phyloP scores from a whole-genome alignment of 2,113 vertebrate genomes.

The Percina caprodes region DNA sequence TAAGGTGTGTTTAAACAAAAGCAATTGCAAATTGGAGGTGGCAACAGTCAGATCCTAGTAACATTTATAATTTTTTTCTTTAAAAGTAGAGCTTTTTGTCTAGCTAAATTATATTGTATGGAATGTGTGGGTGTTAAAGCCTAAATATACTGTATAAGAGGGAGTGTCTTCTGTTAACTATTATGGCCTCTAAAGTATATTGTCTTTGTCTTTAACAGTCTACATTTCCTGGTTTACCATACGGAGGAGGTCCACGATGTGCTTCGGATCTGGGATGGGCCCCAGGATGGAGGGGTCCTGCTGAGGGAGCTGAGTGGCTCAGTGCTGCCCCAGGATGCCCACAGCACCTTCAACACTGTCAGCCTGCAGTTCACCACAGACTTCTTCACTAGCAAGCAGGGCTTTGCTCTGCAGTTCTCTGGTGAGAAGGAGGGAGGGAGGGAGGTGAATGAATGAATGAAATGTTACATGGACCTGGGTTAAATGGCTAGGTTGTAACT shows the following conservation, averaged over 20 bases:
- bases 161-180: not conserved
- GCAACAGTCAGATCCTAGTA: not conserved
- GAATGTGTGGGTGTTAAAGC: not conserved
- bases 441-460: conserved; percentile 6
- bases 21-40: not conserved
- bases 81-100: not conserved
- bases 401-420: conserved; percentile 96
- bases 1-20: not conserved
- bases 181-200: conserved; percentile 11
- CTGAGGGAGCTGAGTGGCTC: conserved; percentile 93
- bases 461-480: not conserved
- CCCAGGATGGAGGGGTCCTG: conserved; percentile 93
- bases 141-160: not conserved
- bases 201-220: conserved; percentile 75
- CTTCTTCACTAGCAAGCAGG: conserved; percentile 99
- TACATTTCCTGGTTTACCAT: conserved; percentile 98
- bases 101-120: not conserved
- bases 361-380: conserved; percentile 97
- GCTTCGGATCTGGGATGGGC: conserved; percentile 96
- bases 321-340: conserved; percentile 87
- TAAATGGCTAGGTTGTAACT: not conserved
- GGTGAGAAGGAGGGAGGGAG: conserved; percentile 75
- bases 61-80: not conserved
- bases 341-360: conserved; percentile 95
- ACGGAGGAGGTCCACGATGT: conserved; percentile 97